Base-by-base conservation (phyloP, 2,797 vertebrate genomes). In the Hirundo rustica region DNA sequence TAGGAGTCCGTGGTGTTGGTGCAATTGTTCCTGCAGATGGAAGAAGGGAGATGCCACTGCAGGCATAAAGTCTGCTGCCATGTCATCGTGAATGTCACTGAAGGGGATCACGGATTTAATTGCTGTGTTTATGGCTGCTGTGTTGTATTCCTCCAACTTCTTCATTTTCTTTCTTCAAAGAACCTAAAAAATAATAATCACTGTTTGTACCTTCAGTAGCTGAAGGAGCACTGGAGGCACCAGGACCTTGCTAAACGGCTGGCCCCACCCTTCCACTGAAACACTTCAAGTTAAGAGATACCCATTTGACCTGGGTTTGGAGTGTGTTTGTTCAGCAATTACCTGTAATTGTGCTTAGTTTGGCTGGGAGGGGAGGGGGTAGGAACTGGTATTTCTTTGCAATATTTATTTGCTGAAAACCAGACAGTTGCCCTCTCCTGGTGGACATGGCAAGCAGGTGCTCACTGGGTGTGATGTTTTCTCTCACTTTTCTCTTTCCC, bases 21-120 rank as follows among this genome's bases (percentile, higher is more conserved):
- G 2, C 26, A 50, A 30, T 34, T 72, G 23, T 44, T 81, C 0
- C 0, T 36, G 66, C 53, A 85, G 71, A 13, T 92, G 79, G 89
- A 75, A 92, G 84, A 81, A 93, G 79, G 55, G 68, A 75, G 77
- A 14, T 47, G 2, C 25, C 5, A 16, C 50, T 85, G 74, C 60
- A 93, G 93, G 66, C 87, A 50, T 45, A 55, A 22, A 40, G 45
- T 67, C 91, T 82, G 78, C 84, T 88, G 89, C 80, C 26, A n/a
- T 70, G 86, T 84, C 96, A 57, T 36, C 92, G 88, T 94, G 92
- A 89, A 74, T 84, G 61, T 86, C 91, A 73, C 88, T 13, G 22
- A 51, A 92, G 82, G 76, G 90, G 81, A 92, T 65, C 9, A 11
- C 45, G 30, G 88, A 57, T 97, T 93, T 95, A 78, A 95, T 95